phyloP scores from a whole-genome alignment of 2,797 vertebrate genomes.

The Betta splendens region DNA sequence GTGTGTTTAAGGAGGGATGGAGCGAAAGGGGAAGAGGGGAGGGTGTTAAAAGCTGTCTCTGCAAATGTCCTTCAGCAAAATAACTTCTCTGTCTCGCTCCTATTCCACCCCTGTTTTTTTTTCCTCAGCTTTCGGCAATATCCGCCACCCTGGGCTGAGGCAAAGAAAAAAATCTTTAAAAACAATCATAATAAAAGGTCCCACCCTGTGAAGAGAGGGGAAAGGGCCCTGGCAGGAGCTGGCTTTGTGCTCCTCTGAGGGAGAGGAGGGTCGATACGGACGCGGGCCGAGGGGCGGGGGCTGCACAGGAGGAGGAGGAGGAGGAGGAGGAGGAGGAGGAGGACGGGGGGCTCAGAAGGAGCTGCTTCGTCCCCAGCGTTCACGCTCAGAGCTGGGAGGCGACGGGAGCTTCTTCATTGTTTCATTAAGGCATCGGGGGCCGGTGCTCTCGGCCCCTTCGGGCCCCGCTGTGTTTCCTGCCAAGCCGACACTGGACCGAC shows the following conservation, averaged over 20 bases:
- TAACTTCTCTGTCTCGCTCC: slow-evolving; percentile 45
- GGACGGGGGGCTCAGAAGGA: slow-evolving; percentile 20
- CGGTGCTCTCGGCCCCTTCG: slow-evolving; percentile 15
- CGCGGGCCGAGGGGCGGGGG: slow-evolving; percentile 21
- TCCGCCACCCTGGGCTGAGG: slow-evolving; percentile 38
- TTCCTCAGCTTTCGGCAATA: slow-evolving; percentile 48
- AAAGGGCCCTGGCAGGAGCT: slow-evolving; percentile 40
- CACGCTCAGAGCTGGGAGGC: slow-evolving; percentile 15
- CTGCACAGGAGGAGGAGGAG: slow-evolving; percentile 23
- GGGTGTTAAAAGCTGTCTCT: slow-evolving; percentile 71
- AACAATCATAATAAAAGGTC: slow-evolving; percentile 66
- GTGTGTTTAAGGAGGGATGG: slow-evolving; percentile 55
- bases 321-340: slow-evolving; percentile 30
- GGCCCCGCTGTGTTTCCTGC: slow-evolving; percentile 38
- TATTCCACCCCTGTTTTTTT: slow-evolving; percentile 10
- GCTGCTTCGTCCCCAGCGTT: slow-evolving; percentile 47
- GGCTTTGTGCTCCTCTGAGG: slow-evolving; percentile 48
- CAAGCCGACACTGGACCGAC: slow-evolving; percentile 48
- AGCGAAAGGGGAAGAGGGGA: neutral
- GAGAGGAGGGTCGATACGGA: slow-evolving; percentile 57
- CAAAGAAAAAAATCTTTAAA: slow-evolving; percentile 59
- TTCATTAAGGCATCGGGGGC: slow-evolving; percentile 14
- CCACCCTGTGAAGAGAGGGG: slow-evolving; percentile 46
- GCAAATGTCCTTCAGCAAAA: slow-evolving; percentile 74
- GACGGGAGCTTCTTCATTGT: slow-evolving; percentile 14